Conservation (phyloP, 2,797 vertebrate species). For the Lateolabrax maculatus region DNA sequence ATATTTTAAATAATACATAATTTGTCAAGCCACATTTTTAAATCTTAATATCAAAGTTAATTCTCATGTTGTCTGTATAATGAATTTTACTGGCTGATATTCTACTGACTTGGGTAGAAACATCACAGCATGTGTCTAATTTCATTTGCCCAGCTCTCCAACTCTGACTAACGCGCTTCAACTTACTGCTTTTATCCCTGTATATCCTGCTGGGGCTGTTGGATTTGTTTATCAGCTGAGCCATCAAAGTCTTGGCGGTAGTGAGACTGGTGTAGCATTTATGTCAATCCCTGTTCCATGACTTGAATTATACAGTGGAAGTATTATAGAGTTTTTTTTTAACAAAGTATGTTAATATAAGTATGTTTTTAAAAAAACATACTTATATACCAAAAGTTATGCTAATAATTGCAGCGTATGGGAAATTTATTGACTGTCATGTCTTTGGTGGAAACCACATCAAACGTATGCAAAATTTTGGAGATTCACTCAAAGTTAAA, state of each 20-base stretch:
- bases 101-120: conserved; percentile 11
- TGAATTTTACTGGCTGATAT: conserved; percentile 22
- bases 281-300: conserved; percentile 36
- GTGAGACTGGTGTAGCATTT: conserved; percentile 34
- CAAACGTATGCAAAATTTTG: not conserved
- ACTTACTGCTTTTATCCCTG: conserved; percentile 48
- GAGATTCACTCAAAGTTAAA: not conserved
- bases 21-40: not conserved
- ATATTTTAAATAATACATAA: conserved; percentile 1
- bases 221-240: conserved; percentile 49
- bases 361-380: not conserved
- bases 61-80: conserved; percentile 4
- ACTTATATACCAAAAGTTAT: not conserved
- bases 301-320: not conserved
- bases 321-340: not conserved
- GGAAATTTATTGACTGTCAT: not conserved
- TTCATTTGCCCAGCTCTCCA: conserved; percentile 42
- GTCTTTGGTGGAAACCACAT: not conserved
- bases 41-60: not conserved
- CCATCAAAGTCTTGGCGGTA: conserved; percentile 41
- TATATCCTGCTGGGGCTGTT: conserved; percentile 49
- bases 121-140: conserved; percentile 42
- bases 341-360: too few relatives aligned
- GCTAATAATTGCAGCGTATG: not conserved
- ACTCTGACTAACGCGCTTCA: conserved; percentile 35